Evolutionary conservation across 92 coral and sea anemone genomes (phyloP), one percentile per base, ranked within the genome.

Genomic region (Bergia puertoricense): DNA sequence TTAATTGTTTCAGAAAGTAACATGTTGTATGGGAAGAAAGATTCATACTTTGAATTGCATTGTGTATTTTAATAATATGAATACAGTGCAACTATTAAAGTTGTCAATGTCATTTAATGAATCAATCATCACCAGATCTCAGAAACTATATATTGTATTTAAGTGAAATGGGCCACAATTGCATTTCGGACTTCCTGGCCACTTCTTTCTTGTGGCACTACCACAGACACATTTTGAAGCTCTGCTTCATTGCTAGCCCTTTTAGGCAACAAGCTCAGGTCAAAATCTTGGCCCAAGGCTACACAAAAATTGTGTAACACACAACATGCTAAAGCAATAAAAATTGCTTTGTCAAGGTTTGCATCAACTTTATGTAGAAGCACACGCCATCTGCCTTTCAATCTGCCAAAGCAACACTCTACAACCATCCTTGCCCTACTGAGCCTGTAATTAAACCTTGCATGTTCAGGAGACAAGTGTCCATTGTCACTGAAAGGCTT

Each of bases 341-440:
- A 44, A 16, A 75, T 39, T 46, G 38, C 79, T 75, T 75, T 75
- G 50, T 8, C 10, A 37, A 75, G 79, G 38, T 75, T 46, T 37
- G 79, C 79, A 75, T 75, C 79, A 38, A 75, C 38, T 46, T 75
- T 75, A 37, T 44, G 6, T 8, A 75, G 79, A 75, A 75, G 79
- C 45, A 75, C 38, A 20, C 79, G 79, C 79, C 79, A 75, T 6
- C 79, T 44, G 79, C 79, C 79, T 40, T 75, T 75, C 37, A 74
- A n/a, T 38, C 79, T 44, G 45, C 79, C 79, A 74, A 74, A 74
- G 38, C 37, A 39, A 74, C 50, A 74, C 38, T 74, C 79, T 37
- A 74, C 79, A 74, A 74, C 79, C 48, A 74, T 74, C 79, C 79
- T 44, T 37, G n/a, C n/a, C n/a, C n/a, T n/a, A n/a, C n/a, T n/a